phyloP scores from a whole-genome alignment of 2,113 vertebrate species.

The Podilymbus podiceps region DNA sequence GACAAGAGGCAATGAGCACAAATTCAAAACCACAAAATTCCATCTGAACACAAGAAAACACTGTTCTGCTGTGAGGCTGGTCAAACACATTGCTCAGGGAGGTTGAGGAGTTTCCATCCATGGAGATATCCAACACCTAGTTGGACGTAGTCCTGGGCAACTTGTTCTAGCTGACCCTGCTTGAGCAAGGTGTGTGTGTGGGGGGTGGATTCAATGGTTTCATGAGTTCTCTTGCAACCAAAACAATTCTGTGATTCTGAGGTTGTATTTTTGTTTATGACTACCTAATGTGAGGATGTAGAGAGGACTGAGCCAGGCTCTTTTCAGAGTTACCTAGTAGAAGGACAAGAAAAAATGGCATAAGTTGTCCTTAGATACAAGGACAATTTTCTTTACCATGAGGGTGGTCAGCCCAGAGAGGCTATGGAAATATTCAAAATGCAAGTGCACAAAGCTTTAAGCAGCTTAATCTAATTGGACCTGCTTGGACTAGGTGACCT shows the following conservation, averaged over 20 bases:
- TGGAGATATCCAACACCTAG: no score
- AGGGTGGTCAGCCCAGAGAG: neutral
- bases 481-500: neutral
- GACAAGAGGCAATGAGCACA: no score
- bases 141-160: neutral
- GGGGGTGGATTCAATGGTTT: neutral
- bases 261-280: neutral
- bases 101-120: no score
- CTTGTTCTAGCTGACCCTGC: neutral
- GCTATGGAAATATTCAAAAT: neutral
- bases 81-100: no score
- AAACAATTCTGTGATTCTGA: neutral
- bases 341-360: neutral
- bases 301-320: neutral
- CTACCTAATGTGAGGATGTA: neutral
- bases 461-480: neutral
- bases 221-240: neutral
- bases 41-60: no score
- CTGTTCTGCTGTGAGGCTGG: no score
- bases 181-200: neutral
- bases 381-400: neutral
- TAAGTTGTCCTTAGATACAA: neutral
- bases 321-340: neutral
- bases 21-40: no score
- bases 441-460: neutral